These are phyloP conservation scores for Psilopogon haemacephalus DNA, from an alignment of 2,113 vertebrate species.

Conservation along the genomic window DNA sequence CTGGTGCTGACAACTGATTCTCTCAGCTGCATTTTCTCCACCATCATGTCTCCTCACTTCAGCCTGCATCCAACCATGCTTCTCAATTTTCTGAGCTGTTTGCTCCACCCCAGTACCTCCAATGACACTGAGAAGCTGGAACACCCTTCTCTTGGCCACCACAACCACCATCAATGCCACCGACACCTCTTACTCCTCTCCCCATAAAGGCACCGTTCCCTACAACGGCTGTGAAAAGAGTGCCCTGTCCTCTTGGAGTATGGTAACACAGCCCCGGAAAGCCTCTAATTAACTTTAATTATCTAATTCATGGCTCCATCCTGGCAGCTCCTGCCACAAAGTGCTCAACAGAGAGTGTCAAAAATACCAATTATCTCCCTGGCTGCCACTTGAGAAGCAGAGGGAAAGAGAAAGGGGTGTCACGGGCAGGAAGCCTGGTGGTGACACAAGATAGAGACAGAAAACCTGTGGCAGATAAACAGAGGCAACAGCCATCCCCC, in stretches of 20 bases:
- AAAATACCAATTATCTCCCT: conserved; percentile 55
- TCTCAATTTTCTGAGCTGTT: background rate
- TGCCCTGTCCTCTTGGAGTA: background rate
- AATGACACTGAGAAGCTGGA: background rate
- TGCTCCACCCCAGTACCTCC: background rate
- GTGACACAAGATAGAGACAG: background rate
- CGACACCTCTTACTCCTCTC: background rate
- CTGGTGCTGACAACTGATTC: background rate
- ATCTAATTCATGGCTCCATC: conserved; percentile 42
- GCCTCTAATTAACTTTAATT: conserved; percentile 57
- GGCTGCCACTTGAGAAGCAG: conserved; percentile 5
- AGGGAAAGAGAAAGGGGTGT: background rate
- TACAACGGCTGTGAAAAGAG: background rate
- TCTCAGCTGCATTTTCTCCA: background rate
- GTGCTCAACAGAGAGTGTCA: conserved; percentile 27
- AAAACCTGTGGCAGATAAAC: background rate
- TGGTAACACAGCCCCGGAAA: conserved; percentile 17
- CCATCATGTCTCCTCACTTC: background rate
- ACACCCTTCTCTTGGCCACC: background rate
- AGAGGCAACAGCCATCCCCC: background rate
- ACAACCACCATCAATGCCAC: background rate
- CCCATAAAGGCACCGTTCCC: accelerated
- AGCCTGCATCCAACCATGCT: background rate
- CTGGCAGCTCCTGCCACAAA: conserved; percentile 5
- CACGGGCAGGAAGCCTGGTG: background rate